phyloP scores from a whole-genome alignment of 2,888 invertebrate species.

The Lochmaea capreae region DNA sequence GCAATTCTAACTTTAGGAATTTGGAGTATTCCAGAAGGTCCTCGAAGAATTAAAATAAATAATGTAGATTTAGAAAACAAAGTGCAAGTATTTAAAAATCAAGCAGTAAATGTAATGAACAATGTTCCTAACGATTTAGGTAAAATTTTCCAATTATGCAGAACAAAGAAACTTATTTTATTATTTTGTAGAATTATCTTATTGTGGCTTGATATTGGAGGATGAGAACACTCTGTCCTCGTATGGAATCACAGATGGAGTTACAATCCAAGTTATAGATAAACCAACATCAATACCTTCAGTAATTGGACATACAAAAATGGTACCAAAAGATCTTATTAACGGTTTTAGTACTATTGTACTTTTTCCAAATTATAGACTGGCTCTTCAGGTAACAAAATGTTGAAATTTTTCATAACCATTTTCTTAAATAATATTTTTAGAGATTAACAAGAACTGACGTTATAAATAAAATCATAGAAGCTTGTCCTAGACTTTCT shows the following conservation, averaged over 20 bases:
- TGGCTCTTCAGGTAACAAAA: constrained; percentile 72
- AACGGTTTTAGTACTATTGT: constrained; percentile 73
- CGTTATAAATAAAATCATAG: constrained; percentile 76
- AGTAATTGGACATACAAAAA: constrained; percentile 62
- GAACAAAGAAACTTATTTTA: constrained; percentile 18
- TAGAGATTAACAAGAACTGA: constrained; percentile 65
- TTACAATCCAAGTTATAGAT: constrained; percentile 70
- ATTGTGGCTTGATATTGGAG: constrained; percentile 78
- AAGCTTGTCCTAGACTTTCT: constrained; percentile 76
- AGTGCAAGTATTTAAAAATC: constrained; percentile 69
- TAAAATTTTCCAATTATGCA: constrained; percentile 12
- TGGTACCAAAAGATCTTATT: constrained; percentile 72
- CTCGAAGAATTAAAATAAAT: constrained; percentile 70
- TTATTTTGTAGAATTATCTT: constrained; percentile 71
- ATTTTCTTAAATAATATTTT: constrained; percentile 34
- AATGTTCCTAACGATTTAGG: constrained; percentile 29
- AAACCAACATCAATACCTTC: constrained; percentile 63
- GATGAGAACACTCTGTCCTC: constrained; percentile 72
- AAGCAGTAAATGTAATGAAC: constrained; percentile 38
- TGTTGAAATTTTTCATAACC: neutral
- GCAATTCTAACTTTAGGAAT: constrained; percentile 65
- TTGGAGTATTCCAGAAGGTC: constrained; percentile 65
- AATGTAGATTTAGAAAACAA: constrained; percentile 73
- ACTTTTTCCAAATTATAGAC: constrained; percentile 72
- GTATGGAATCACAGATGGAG: constrained; percentile 72